Base-by-base conservation (phyloP, 2,888 invertebrate genomes). In the Drymonia ruficornis region DNA sequence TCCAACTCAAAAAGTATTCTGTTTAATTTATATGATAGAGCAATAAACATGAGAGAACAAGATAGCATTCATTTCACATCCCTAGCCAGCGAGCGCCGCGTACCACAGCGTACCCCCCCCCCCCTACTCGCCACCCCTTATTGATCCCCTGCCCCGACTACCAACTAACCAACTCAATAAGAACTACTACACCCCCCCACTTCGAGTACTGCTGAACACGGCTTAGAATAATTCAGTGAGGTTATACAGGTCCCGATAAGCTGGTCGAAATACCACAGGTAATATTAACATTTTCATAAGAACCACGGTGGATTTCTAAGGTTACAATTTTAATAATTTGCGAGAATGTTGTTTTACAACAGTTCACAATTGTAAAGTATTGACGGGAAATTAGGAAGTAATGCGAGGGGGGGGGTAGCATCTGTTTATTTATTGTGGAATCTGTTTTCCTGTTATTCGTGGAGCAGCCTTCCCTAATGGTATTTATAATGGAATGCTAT, bases 131-230 rank as follows among this genome's bases (percentile, higher is more conserved):
- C 61, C 57, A 57, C 67, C 74, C 74, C 76, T 68, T 81, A 81
- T 81, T 72, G 81, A 82, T 82, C 72, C 76, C 73, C 75, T 65
- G 65, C 63, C 66, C 61, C 56, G 55, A 53, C 58, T 64, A 56
- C 59, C 59, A 60, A 62, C 65, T 51, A 63, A 63, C 81, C 78
- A 70, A 38, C 54, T 47, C 60, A 63, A 60, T 48, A 29, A 58
- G 78, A 72, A 53, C 78, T 67, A 57, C 60, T 61, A 51, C 65
- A 48, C 59, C 56, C 54, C 55, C n/a, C 59, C 63, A 18, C 16
- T 28, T 38, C 40, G n/a, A 55, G 38, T 52, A 50, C 48, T 49
- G 36, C 36, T 43, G 15, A 51, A 47, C 59, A 55, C 58, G 58
- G 58, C 61, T 49, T 36, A 44, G 61, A 70, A 64, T 52, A 61